A percentile compares a stretch with the other conserved stretches of the same genome.
These are phyloP conservation scores for Platyscapa corneri DNA, from an alignment of 1,140 invertebrate species.

Conservation along the genomic window DNA sequence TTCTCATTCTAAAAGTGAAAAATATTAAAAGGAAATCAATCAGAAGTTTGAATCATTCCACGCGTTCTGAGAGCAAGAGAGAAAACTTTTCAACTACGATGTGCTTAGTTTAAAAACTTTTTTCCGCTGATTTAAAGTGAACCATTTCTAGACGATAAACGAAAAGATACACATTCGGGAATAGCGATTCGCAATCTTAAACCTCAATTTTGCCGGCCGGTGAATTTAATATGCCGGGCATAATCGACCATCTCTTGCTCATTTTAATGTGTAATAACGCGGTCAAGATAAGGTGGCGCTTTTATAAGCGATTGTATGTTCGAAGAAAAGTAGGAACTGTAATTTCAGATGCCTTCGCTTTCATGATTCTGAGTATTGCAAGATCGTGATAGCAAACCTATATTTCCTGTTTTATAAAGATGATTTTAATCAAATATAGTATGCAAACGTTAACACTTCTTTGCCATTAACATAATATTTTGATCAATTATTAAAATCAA, in stretches of 20 bases:
- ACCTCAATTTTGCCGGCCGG: background rate
- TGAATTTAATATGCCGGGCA: background rate
- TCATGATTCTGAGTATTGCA: background rate
- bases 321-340: background rate
- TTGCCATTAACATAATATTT: background rate
- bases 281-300: background rate
- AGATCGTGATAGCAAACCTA: background rate
- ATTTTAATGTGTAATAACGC: background rate
- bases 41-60: too few relatives aligned
- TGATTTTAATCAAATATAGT: background rate
- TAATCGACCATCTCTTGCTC: background rate
- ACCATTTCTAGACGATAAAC: background rate
- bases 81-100: background rate
- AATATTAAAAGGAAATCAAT: too few relatives aligned
- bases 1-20: too few relatives aligned
- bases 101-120: background rate
- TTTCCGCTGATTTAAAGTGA: background rate
- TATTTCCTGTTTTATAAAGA: background rate
- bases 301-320: background rate
- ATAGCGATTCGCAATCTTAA: background rate
- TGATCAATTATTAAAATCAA: background rate
- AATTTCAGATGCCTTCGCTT: background rate
- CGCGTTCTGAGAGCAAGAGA: background rate
- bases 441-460: background rate
- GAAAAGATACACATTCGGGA: background rate